Evolutionary conservation across 2,888 invertebrate species (phyloP).

Genomic region (Deilephila elpenor): DNA sequence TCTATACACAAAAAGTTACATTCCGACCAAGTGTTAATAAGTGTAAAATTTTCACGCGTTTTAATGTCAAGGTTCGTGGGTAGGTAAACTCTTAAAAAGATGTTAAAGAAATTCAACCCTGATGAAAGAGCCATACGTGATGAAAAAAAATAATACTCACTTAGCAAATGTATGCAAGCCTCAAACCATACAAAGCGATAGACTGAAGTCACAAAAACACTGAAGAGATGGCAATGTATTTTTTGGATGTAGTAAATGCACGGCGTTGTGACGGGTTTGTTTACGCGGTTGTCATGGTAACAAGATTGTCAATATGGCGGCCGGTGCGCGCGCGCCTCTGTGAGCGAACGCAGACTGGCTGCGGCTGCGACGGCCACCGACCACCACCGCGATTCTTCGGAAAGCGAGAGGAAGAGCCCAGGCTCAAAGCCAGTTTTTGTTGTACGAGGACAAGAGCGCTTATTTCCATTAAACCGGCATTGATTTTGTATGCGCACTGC

Average conservation of each 20-base stretch:
- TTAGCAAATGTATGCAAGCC: conserved; percentile 34
- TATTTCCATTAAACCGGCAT: conserved; percentile 61
- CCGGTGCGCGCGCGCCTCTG: conserved; percentile 75
- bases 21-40: neutral
- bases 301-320: conserved; percentile 74
- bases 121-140: neutral
- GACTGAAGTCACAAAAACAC: conserved; percentile 25
- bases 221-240: conserved; percentile 11
- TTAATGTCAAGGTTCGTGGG: conserved; percentile 21
- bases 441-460: conserved; percentile 74
- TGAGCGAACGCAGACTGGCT: conserved; percentile 75
- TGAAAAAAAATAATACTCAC: conserved; percentile 40
- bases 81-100: conserved; percentile 19
- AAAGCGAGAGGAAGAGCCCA: conserved; percentile 79
- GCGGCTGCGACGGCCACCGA: conserved; percentile 58
- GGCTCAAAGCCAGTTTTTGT: conserved; percentile 75
- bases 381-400: conserved; percentile 71
- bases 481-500: conserved; percentile 51
- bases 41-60: neutral
- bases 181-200: conserved; percentile 34
- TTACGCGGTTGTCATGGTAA: conserved; percentile 81
- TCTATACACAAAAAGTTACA: neutral
- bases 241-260: conserved; percentile 22
- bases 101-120: conserved; percentile 27
- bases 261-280: conserved; percentile 48